Base-by-base conservation (phyloP, 2,888 invertebrate species). In the Diarsia mendica region DNA sequence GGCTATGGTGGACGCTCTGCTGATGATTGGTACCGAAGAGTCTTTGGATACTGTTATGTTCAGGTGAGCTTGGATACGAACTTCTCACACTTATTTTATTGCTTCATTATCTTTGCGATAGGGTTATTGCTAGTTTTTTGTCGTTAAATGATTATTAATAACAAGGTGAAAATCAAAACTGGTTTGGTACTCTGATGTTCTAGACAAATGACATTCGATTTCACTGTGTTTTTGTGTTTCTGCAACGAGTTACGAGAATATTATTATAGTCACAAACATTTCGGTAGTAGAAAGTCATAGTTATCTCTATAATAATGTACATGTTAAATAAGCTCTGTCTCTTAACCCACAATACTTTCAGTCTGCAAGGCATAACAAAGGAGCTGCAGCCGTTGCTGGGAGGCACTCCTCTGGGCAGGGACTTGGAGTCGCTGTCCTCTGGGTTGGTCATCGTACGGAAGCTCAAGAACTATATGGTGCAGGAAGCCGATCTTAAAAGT, bases 401-500 rank as follows among this genome's bases (percentile, higher is more conserved):
- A 0, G 90, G 90, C 8, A 91, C 93, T 0, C 74, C 90, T 0
- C 84, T 96, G 9, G 93, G 95, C 46, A 82, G 85, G 3, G 97
- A 97, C 84, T 80, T 97, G 33, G 81, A 83, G 0, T 93, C 94
- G 0, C 86, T 97, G 10, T 85, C 93, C 0, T 79, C 89, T 0
- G 96, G 97, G 0, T 87, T 97, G 6, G 85, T 88, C 18, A 92
- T 95, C 1, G 89, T 97, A 84, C 93, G 93, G 8, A 92, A 95
- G 63, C 94, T 97, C 85, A 96, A 96, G 86, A 94, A 94, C 64
- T 93, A 96, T 15, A 90, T 96, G 11, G 33, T 95, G 1, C 90
- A 96, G 20, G 89, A 95, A 11, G 88, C 95, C 15, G 93, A 97
- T 80, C 90, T 97, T n/a, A 97, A 93, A 87, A 91, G 97, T 97